phyloP scores from a whole-genome alignment of 2,113 vertebrate species.

The Eidolon helvum region DNA sequence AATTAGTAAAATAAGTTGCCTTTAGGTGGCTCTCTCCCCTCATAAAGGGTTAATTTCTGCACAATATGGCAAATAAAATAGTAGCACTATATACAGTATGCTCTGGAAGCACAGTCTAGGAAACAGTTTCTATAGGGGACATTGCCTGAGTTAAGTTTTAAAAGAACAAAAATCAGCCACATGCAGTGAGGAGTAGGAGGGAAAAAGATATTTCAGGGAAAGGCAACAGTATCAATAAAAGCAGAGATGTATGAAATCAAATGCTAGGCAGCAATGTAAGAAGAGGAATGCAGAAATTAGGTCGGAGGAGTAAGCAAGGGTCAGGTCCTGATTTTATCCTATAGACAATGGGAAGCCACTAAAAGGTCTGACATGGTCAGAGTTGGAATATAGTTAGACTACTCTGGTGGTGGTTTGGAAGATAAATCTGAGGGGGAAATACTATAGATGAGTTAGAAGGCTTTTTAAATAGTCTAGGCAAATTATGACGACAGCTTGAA shows the following conservation, averaged over 20 bases:
- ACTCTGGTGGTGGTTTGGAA: not conserved
- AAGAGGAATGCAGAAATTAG: not conserved
- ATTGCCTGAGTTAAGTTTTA: not conserved
- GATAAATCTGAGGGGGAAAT: not conserved
- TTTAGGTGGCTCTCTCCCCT: slow-evolving; percentile 9
- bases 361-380: not conserved
- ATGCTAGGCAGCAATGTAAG: not conserved
- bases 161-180: not conserved
- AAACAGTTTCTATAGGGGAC: not conserved
- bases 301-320: not conserved
- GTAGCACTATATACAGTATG: not conserved
- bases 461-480: not conserved
- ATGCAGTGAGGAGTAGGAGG: not conserved
- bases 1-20: not conserved
- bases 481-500: not conserved
- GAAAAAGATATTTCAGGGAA: not conserved
- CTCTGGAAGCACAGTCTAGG: not conserved
- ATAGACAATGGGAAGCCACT: not conserved
- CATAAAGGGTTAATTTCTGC: slow-evolving; percentile 10
- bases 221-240: not conserved
- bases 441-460: not conserved
- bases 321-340: not conserved
- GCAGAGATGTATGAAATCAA: not conserved
- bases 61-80: not conserved
- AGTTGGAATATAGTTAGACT: not conserved